Evolutionary conservation across 1,140 invertebrate genomes (phyloP), one percentile per base, ranked within the genome.

Genomic region (Habropoda laboriosa): DNA sequence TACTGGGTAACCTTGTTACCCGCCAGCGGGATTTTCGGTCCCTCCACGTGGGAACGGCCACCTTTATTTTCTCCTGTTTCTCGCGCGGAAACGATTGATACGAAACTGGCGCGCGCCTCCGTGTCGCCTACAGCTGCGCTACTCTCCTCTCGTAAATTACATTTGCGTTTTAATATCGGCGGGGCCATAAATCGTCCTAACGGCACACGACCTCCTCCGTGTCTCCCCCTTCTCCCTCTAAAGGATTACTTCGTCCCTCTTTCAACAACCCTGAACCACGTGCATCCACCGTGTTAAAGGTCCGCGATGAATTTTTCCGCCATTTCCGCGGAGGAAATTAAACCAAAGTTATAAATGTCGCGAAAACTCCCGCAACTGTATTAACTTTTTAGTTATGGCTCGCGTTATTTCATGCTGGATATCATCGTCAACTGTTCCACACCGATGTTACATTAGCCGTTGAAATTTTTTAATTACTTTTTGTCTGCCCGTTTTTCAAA

Each of bases 101-200:
- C 49, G 24, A 30, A n/a, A n/a, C n/a, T n/a, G 21, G 24, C 32
- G 47, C 47, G 35, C 47, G 47, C 35, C 24, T 24, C 18, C 27
- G 35, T 40, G 45, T 57, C 58, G 45, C 18, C 51, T 49, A 27
- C 76, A 75, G 63, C 72, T 76, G 79, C 27, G 35, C 30, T n/a
- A 5, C 24, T 55, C 32, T 55, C 32, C 42, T 49, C 72, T 83
- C 84, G 82, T 87, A 89, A 87, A 88, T 89, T 85, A 83, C 82
- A 86, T 82, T 87, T 66, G 81, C 81, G 79, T 87, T 89, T 89
- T 88, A 88, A 89, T 89, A 89, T 88, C 79, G 80, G 57, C 40
- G 24, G 32, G 45, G 12, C 55, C 53, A 80, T 87, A 87, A 87
- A 87, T 87, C 67, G 30, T 66, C 18, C 40, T 67, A 82, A 83